Percentiles rank a stretch among this genome's conserved stretches.
Conservation (phyloP, 2,113 vertebrate genomes). For the Platycercus adscitus region DNA sequence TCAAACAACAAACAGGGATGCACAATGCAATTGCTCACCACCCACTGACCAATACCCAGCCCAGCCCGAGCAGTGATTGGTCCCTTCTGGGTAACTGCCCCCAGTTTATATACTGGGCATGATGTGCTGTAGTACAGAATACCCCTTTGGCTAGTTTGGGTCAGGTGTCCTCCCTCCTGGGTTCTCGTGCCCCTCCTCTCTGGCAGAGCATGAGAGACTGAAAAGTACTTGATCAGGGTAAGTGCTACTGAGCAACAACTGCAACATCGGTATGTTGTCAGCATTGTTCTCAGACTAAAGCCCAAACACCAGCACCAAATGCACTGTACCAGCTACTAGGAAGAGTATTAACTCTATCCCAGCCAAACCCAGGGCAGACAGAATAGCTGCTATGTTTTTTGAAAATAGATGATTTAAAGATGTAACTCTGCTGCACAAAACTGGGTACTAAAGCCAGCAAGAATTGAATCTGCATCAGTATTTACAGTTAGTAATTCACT, state of each 20-base stretch:
- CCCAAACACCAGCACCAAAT: not conserved
- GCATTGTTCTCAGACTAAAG: not conserved
- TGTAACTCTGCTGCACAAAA: not conserved
- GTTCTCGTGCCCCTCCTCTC: not conserved
- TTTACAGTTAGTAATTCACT: too few relatives aligned
- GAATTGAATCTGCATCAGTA: not conserved
- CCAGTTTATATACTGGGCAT: not conserved
- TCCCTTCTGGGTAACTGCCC: not conserved
- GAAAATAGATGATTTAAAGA: not conserved
- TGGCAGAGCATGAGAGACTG: not conserved
- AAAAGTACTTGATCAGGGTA: not conserved
- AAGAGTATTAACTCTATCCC: not conserved
- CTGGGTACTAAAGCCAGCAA: not conserved
- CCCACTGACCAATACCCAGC: not conserved
- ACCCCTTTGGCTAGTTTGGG: not conserved
- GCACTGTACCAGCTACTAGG: not conserved
- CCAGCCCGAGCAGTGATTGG: not conserved
- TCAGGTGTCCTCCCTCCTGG: not conserved
- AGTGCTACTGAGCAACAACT: not conserved
- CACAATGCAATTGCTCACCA: not conserved
- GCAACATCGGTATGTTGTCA: not conserved
- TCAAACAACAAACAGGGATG: not conserved
- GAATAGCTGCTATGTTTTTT: not conserved
- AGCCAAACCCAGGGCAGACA: not conserved
- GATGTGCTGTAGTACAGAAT: not conserved